Conservation (phyloP, 2,888 invertebrate genomes). For the Adela reaumurella region DNA sequence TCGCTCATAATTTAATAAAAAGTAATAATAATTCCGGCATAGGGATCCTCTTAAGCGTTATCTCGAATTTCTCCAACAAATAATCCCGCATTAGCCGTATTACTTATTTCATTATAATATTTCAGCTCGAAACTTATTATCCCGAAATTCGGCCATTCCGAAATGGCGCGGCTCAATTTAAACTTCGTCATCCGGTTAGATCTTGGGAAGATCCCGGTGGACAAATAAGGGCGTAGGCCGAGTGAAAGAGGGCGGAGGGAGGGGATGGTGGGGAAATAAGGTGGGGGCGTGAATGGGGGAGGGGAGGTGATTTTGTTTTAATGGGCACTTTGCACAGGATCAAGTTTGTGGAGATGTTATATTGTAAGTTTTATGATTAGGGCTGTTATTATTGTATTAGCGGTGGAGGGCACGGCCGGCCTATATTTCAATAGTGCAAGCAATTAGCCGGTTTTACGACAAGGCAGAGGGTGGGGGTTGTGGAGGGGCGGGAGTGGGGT, state of each 20-base stretch:
- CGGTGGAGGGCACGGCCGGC: neutral
- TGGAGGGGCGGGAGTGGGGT: no score
- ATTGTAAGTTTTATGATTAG: neutral
- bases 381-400: neutral
- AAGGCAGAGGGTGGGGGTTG: no score
- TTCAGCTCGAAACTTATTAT: neutral
- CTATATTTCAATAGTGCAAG: no score
- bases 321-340: neutral
- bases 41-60: no score
- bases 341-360: neutral
- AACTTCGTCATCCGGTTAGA: neutral
- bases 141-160: neutral
- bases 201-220: neutral
- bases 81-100: neutral
- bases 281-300: no score
- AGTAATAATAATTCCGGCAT: no score
- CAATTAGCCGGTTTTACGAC: no score
- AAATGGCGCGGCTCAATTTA: neutral
- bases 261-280: neutral
- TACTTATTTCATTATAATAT: neutral
- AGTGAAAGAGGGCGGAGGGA: neutral
- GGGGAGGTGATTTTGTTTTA: neutral
- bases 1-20: no score
- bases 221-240: neutral
- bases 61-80: neutral